Conservation (phyloP, 2,797 vertebrate species). For the Pseudomugil gertrudae region DNA sequence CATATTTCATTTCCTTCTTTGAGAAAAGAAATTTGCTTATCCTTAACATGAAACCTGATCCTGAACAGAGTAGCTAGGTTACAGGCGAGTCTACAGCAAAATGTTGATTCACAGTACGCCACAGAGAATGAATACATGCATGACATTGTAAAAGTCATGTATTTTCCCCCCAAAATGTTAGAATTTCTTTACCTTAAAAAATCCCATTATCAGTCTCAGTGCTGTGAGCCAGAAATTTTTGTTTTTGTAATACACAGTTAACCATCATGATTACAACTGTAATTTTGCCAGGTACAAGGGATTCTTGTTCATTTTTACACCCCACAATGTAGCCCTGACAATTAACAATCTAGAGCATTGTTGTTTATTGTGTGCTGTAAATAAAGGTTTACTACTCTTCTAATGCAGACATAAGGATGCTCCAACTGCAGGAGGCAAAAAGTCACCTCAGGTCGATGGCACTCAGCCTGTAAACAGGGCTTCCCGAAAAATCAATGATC, state of each 20-base stretch:
- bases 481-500: constrained; percentile 99
- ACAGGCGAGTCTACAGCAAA: background rate
- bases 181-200: background rate
- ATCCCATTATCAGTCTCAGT: constrained; percentile 2
- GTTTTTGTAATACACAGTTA: constrained; percentile 3
- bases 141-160: background rate
- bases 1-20: constrained; percentile 7
- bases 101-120: background rate
- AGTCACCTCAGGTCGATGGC: constrained; percentile 99
- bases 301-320: constrained; percentile 39
- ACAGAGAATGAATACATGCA: constrained; percentile 7
- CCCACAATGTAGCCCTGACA: constrained; percentile 45
- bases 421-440: constrained; percentile 95
- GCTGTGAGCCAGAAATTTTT: background rate
- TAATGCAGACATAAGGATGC: constrained; percentile 87
- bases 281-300: constrained; percentile 21
- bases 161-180: background rate
- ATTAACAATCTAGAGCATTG: constrained; percentile 52
- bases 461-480: constrained; percentile 99
- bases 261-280: constrained; percentile 5
- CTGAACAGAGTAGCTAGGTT: background rate
- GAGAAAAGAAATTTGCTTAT: background rate
- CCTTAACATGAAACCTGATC: background rate
- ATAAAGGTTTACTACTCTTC: constrained; percentile 75
- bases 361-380: constrained; percentile 60